These are phyloP conservation scores for Orchestia grillus DNA, from an alignment of 1,140 invertebrate species.

Conservation along the genomic window DNA sequence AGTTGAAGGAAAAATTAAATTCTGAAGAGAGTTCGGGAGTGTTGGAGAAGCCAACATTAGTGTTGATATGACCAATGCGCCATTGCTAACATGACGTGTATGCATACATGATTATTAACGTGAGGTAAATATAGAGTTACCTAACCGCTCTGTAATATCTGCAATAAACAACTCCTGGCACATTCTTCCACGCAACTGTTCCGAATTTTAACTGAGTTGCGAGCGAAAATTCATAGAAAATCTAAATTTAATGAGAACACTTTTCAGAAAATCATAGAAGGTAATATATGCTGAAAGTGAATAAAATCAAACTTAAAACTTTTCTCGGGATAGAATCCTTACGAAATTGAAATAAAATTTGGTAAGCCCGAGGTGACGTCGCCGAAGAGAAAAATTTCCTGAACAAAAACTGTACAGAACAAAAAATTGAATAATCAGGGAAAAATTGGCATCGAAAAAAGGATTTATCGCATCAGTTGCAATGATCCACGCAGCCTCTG, in stretches of 20 bases:
- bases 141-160: background rate
- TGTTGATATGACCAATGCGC: background rate
- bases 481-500: slow-evolving; percentile 18
- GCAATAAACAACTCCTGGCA: too few species aligned
- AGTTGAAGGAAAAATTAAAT: background rate
- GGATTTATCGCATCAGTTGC: background rate
- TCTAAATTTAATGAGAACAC: background rate
- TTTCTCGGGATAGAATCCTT: background rate
- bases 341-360: background rate
- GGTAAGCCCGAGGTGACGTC: background rate
- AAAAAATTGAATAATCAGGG: background rate
- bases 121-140: background rate
- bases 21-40: background rate
- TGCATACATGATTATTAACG: background rate
- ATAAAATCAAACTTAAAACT: background rate
- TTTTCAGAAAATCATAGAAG: background rate
- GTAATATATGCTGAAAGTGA: background rate
- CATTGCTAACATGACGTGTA: background rate
- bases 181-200: background rate
- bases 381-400: background rate
- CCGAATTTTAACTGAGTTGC: background rate
- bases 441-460: background rate
- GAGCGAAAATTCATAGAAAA: background rate
- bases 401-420: background rate
- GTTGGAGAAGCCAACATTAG: background rate